Conservation (phyloP, 2,797 vertebrate species). For the Prunella strophiata region DNA sequence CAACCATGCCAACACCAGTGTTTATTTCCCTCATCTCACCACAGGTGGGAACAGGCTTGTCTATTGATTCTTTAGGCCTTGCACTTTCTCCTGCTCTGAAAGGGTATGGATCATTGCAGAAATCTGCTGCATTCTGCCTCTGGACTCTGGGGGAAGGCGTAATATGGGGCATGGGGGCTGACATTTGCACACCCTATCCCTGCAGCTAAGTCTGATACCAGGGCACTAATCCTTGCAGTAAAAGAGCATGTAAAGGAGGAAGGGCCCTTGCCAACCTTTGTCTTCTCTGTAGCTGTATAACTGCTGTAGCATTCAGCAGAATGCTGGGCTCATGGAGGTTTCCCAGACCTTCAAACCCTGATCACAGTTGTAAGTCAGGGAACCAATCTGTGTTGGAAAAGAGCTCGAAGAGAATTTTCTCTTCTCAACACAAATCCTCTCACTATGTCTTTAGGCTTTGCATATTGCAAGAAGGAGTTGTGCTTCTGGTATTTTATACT, state of each 20-base stretch:
- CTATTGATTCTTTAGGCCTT: neutral
- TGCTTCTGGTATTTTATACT: neutral
- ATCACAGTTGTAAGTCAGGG: neutral
- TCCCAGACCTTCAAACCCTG: neutral
- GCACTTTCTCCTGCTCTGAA: neutral
- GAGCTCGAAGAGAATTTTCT: neutral
- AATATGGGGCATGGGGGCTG: neutral
- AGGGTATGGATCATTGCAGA: neutral
- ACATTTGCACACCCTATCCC: neutral
- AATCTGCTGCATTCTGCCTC: neutral
- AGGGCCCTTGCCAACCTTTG: neutral
- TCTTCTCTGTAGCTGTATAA: neutral
- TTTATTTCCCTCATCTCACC: neutral
- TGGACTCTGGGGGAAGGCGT: neutral
- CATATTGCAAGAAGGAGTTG: neutral
- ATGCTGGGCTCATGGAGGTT: neutral
- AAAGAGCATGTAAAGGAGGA: neutral
- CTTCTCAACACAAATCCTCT: neutral
- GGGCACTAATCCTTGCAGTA: neutral
- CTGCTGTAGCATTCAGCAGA: neutral
- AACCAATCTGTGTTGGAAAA: neutral
- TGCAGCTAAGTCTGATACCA: neutral
- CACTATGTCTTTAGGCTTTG: neutral
- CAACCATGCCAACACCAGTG: neutral
- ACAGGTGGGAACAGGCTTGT: neutral